These are phyloP conservation scores for Asteroscopus sphinx DNA, from an alignment of 2,888 invertebrate species.

Conservation along the genomic window DNA sequence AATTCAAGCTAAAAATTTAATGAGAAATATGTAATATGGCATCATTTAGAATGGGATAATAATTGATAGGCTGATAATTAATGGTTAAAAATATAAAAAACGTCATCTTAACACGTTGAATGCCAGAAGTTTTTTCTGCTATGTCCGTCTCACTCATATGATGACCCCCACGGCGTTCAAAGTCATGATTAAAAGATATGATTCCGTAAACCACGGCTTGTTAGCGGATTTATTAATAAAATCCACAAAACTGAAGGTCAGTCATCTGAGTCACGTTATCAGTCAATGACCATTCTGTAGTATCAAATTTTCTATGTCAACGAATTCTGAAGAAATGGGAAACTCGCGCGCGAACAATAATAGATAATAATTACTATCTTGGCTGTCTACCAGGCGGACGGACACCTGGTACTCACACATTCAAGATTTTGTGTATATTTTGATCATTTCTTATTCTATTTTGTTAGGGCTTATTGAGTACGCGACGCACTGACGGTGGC, in stretches of 20 bases:
- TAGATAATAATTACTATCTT: conserved; percentile 45
- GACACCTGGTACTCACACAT: conserved; percentile 16
- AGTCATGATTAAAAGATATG: too few relatives aligned
- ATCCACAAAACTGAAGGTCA: conserved; percentile 23
- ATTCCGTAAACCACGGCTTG: too few relatives aligned
- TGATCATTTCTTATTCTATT: neutral
- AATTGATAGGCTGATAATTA: too few relatives aligned
- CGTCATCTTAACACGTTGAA: too few relatives aligned
- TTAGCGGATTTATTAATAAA: neutral
- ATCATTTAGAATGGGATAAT: too few relatives aligned
- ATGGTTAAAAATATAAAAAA: too few relatives aligned
- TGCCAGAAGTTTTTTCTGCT: too few relatives aligned
- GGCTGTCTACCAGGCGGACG: conserved; percentile 45
- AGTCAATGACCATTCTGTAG: conserved; percentile 46
- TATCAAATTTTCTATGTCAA: conserved; percentile 29
- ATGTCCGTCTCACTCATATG: too few relatives aligned
- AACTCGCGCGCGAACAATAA: conserved; percentile 30
- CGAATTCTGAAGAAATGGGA: conserved; percentile 21
- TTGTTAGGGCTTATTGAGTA: neutral
- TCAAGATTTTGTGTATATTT: conserved; percentile 11
- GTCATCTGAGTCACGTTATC: conserved; percentile 34
- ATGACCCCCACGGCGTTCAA: too few relatives aligned
- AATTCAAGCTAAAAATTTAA: too few relatives aligned
- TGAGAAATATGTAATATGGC: too few relatives aligned
- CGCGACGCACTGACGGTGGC: neutral